Evolutionary conservation across 2,113 vertebrate genomes (phyloP), one percentile per base, ranked within the genome.

Genomic region (Ptilonorhynchus violaceus): DNA sequence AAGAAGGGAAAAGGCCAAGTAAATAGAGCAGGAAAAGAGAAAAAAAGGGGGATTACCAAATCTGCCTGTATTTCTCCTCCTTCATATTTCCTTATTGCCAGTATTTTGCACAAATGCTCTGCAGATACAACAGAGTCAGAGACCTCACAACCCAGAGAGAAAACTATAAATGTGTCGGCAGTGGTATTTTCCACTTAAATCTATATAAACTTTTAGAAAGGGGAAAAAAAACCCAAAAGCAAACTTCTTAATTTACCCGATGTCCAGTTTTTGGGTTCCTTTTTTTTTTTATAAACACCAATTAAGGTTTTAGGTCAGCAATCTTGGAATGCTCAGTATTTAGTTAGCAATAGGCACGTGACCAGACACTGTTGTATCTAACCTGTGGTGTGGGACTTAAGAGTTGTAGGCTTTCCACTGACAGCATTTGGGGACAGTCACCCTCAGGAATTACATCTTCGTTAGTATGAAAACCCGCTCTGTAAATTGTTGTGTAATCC

Each of bases 401-500:
- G 0, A 18, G 22, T 18, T 58, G 46, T 15, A 42, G 56, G 18
- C 39, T 81, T 86, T 58, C 63, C 60, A 53, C 49, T 58, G 74
- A 46, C 11, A 23, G 35, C 47, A 49, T 28, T 27, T 52, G 33
- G 35, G 33, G 33, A 79, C 62, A 88, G 67, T 44, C n/a, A 69
- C 31, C 19, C 49, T 72, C 49, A 76, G 58, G n/a, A 94, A 73
- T 73, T 60, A 60, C 22, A 60, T 47, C 74, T 83, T 39, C 49
- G 58, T 79, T 59, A 49, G 19, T 58, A 49, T 20, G 55, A 91
- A 90, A 86, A 69, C n/a, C 6, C 25, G 69, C n/a, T 50, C 55
- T 70, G 13, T 76, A 83, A 68, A 42, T 67, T 66, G 37, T 88
- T 95, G 64, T 81, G 41, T 78, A 74, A 91, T 80, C 64, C 68